phyloP scores from a whole-genome alignment of 2,113 vertebrate genomes.

The Syngnathus floridae region DNA sequence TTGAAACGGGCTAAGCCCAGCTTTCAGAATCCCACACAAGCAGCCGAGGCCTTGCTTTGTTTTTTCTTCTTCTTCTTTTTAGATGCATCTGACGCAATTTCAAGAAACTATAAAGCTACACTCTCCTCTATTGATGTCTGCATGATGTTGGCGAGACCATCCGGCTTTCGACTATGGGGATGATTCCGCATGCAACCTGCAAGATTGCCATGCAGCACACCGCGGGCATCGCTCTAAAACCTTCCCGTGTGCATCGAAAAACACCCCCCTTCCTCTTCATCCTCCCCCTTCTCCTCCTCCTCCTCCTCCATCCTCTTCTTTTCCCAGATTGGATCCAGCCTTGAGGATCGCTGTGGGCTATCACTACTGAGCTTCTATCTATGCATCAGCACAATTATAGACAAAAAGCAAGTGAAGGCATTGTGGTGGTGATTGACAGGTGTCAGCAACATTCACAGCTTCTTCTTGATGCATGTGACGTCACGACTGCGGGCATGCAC shows the following conservation, averaged over 20 bases:
- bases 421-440: neutral
- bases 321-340: conserved; percentile 24
- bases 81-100: conserved; percentile 63
- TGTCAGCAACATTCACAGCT: conserved; percentile 14
- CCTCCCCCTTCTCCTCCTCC: neutral
- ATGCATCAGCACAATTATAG: conserved; percentile 9
- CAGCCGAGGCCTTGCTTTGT: neutral
- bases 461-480: conserved; percentile 6
- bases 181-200: conserved; percentile 28
- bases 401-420: neutral
- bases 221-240: conserved; percentile 10
- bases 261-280: neutral
- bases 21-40: neutral
- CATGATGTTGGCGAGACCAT: conserved; percentile 25
- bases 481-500: conserved; percentile 11
- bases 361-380: conserved; percentile 1
- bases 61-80: neutral
- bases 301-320: neutral
- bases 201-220: conserved; percentile 30
- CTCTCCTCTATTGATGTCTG: conserved; percentile 42
- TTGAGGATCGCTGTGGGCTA: conserved; percentile 22
- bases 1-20: neutral
- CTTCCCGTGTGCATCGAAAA: conserved; percentile 16
- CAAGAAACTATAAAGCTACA: conserved; percentile 52
- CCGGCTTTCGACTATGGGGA: conserved; percentile 3